phyloP scores from a whole-genome alignment of 2,113 vertebrate genomes.

The Gorilla gorilla region DNA sequence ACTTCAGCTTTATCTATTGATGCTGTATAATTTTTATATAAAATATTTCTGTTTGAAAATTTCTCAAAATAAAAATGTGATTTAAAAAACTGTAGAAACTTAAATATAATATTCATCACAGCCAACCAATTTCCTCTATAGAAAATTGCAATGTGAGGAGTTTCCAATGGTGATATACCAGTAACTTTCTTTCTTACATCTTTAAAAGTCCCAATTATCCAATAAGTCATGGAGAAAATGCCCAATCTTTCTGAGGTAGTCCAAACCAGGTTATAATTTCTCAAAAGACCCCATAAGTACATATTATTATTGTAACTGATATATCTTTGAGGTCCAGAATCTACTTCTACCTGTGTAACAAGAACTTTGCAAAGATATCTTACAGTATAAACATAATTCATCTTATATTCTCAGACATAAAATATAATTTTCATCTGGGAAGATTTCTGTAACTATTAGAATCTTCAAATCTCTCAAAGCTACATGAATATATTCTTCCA shows the following conservation, averaged over 20 bases:
- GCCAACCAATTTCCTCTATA: background rate
- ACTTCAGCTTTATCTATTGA: background rate
- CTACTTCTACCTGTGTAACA: background rate
- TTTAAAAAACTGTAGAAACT: background rate
- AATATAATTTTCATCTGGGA: background rate
- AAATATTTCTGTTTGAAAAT: background rate
- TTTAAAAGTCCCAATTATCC: background rate
- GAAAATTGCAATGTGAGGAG: background rate
- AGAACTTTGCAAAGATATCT: background rate
- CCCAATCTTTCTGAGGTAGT: background rate
- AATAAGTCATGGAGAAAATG: background rate
- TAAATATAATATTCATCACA: background rate
- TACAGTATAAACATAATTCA: constrained; percentile 8
- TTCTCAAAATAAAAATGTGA: background rate
- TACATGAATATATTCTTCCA: background rate
- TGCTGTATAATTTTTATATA: background rate
- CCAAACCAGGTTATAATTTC: background rate
- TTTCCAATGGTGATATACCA: background rate
- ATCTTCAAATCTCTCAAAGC: background rate
- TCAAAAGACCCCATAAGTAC: background rate
- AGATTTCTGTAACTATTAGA: background rate
- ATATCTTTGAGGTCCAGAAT: background rate
- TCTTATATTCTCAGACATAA: background rate
- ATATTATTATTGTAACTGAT: background rate
- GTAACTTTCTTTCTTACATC: background rate